Conservation (phyloP, 2,797 vertebrate species). For the Epinephelus coioides region DNA sequence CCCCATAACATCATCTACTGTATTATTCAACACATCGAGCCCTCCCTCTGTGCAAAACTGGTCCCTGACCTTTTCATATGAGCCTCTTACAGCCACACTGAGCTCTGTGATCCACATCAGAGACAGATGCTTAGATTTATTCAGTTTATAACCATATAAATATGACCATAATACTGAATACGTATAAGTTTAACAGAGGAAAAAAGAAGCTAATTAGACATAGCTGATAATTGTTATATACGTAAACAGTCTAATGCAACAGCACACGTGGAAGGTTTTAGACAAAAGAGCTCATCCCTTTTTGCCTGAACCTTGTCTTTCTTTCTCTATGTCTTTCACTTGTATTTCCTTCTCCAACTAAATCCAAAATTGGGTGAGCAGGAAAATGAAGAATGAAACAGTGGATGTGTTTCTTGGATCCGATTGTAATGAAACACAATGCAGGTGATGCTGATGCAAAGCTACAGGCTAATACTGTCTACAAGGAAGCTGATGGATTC, state of each 20-base stretch:
- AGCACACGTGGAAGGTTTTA: no score
- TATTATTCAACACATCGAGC: slow-evolving; percentile 77
- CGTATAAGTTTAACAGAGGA: no score
- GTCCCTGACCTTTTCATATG: slow-evolving; percentile 69
- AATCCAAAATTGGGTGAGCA: not conserved
- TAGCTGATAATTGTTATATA: not conserved
- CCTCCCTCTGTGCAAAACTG: slow-evolving; percentile 56
- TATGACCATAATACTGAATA: not conserved
- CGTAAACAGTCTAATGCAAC: not conserved
- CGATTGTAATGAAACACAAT: not conserved
- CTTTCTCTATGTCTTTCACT: not conserved
- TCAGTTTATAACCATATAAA: not conserved
- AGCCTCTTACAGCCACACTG: slow-evolving; percentile 42
- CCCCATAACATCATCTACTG: slow-evolving; percentile 64
- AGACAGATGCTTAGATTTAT: slow-evolving; percentile 12
- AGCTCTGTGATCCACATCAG: slow-evolving; percentile 48
- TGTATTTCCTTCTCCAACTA: not conserved
- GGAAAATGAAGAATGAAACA: not conserved
- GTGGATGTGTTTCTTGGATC: not conserved
- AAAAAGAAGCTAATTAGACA: not conserved
- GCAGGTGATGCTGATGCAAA: not conserved
- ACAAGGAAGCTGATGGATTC: no score
- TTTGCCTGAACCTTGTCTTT: not conserved
- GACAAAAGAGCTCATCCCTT: not conserved
- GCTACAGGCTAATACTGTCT: no score